phyloP scores from a whole-genome alignment of 2,888 invertebrate species.

The Andricus quercusramuli region DNA sequence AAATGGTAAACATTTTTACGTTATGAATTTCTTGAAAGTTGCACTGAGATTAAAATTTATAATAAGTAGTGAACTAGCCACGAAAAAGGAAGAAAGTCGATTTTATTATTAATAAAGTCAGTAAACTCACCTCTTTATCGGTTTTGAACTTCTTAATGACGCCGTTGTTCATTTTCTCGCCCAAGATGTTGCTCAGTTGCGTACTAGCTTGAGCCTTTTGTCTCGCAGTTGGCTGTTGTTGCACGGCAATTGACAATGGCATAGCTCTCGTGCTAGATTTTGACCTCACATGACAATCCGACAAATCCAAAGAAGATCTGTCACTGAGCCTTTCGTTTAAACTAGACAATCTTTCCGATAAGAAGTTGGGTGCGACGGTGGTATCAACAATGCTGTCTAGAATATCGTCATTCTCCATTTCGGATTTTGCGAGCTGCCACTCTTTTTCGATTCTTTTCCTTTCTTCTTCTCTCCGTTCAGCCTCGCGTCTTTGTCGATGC shows the following conservation, averaged over 20 bases:
- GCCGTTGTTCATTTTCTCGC: constrained; percentile 71
- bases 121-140: constrained; percentile 72
- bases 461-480: constrained; percentile 80
- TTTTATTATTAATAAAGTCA: too few relatives aligned
- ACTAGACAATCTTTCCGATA: constrained; percentile 63
- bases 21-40: background rate
- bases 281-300: constrained; percentile 60
- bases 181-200: constrained; percentile 62
- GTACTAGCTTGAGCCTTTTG: constrained; percentile 67
- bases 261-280: constrained; percentile 62
- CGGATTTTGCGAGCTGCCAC: constrained; percentile 80
- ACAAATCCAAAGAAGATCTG: constrained; percentile 54
- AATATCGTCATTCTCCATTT: constrained; percentile 80
- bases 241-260: constrained; percentile 69
- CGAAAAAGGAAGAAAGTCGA: too few relatives aligned
- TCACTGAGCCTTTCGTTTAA: constrained; percentile 64
- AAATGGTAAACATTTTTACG: too few relatives aligned
- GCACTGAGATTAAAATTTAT: too few relatives aligned
- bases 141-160: constrained; percentile 78
- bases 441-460: constrained; percentile 79
- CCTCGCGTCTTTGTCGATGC: constrained; percentile 70
- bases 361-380: constrained; percentile 64
- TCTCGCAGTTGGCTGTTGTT: constrained; percentile 66
- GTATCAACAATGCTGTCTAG: constrained; percentile 79
- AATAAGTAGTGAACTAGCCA: too few relatives aligned